Percentiles rank a stretch among this genome's conserved stretches.
Evolutionary conservation across 2,888 invertebrate genomes (phyloP).

Genomic region (Epistrophella euchroma): DNA sequence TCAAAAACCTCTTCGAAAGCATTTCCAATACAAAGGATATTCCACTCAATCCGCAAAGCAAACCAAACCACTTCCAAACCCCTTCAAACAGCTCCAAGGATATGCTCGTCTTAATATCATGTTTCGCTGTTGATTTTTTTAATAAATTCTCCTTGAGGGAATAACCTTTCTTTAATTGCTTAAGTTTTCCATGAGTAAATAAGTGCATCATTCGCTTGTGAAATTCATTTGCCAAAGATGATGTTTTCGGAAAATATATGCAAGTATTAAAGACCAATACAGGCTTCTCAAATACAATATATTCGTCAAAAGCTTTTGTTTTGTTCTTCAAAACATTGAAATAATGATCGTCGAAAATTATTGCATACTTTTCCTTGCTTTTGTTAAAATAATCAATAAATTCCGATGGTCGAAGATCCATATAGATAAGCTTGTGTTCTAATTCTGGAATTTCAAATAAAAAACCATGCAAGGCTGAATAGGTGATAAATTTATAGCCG

Average conservation of each 20-base stretch:
- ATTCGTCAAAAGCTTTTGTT: background rate
- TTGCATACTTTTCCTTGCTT: background rate
- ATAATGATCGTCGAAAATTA: background rate
- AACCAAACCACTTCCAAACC: background rate
- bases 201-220: background rate
- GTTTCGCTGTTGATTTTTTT: background rate
- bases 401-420: accelerated
- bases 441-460: background rate
- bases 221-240: background rate
- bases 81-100: background rate
- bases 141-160: background rate
- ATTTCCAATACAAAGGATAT: background rate
- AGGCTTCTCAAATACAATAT: background rate
- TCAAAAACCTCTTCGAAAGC: background rate
- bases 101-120: background rate
- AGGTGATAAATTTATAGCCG: slow-evolving; percentile 65
- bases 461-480: background rate
- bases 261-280: background rate
- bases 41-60: background rate
- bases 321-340: background rate
- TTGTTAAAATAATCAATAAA: background rate
- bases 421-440: background rate
- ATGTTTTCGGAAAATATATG: background rate
- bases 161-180: background rate
- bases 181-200: background rate